phyloP scores from a whole-genome alignment of 2,113 vertebrate species.

The Gymnorhina tibicen region DNA sequence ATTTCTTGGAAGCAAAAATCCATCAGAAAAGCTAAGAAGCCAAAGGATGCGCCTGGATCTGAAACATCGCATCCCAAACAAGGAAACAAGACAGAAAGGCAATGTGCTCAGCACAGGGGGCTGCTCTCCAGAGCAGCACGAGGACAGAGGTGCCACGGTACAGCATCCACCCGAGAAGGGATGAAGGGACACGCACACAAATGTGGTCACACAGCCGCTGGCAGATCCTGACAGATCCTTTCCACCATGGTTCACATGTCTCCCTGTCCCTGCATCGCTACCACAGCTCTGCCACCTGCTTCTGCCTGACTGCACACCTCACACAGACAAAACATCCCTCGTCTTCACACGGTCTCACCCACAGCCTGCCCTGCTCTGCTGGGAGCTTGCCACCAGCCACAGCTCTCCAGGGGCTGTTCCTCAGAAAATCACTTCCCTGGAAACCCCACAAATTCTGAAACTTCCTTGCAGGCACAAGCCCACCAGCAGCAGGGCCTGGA shows the following conservation, averaged over 20 bases:
- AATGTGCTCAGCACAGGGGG: neutral
- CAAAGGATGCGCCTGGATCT: neutral
- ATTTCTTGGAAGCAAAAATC: neutral
- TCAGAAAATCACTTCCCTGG: neutral
- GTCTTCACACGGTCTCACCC: accelerated
- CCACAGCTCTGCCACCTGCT: neutral
- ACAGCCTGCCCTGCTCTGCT: neutral
- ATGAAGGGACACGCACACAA: neutral
- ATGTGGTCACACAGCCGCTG: accelerated
- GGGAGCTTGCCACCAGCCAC: neutral
- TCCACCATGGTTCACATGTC: accelerated
- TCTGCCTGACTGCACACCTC: neutral
- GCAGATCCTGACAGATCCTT: neutral
- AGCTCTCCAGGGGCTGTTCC: neutral
- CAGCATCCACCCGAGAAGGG: neutral
- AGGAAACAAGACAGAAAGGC: neutral
- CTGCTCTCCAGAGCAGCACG: neutral
- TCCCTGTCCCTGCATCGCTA: neutral
- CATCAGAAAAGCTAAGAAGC: neutral
- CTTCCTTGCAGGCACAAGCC: neutral
- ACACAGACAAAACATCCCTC: neutral
- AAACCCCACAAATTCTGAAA: neutral
- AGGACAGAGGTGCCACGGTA: neutral
- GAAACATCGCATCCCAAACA: neutral
- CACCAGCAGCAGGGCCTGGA: neutral